Conservation (phyloP, 2,113 vertebrate species). For the Melanostigma gelatinosum region DNA sequence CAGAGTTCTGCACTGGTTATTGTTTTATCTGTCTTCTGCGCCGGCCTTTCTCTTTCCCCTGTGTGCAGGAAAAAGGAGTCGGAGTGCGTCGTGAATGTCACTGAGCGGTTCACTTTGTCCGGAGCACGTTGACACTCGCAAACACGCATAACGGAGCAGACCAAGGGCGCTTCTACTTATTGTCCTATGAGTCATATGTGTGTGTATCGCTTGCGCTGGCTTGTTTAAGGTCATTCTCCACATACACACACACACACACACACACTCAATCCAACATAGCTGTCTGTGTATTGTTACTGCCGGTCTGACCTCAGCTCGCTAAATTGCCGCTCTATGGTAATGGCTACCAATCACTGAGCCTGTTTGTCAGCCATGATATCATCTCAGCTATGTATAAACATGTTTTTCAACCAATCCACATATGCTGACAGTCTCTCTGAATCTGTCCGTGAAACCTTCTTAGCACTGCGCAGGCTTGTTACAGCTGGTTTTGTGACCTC, state of each 20-base stretch:
- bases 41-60: conserved; percentile 21
- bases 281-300: conserved; percentile 11
- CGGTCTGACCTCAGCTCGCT: conserved; percentile 6
- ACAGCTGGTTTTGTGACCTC: conserved; percentile 55
- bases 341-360: conserved; percentile 20
- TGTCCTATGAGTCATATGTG: conserved; percentile 11
- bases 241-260: neutral
- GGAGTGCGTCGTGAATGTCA: conserved; percentile 42
- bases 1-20: conserved; percentile 45
- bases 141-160: conserved; percentile 11
- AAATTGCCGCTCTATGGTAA: conserved; percentile 27
- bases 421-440: conserved; percentile 31
- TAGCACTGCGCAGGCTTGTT: conserved; percentile 24
- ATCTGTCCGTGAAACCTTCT: conserved; percentile 28
- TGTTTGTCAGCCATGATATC: conserved; percentile 29
- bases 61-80: conserved; percentile 20
- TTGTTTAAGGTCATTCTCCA: conserved; percentile 1
- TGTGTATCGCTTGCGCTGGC: conserved; percentile 2
- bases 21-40: conserved; percentile 47
- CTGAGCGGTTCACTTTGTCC: conserved; percentile 23
- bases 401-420: conserved; percentile 26
- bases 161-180: neutral
- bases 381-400: conserved; percentile 24
- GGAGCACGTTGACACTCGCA: conserved; percentile 31
- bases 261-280: conserved; percentile 1